These are phyloP conservation scores for Lytechinus pictus DNA, from an alignment of 35 echinoderm and acorn worm genomes.

Conservation along the genomic window DNA sequence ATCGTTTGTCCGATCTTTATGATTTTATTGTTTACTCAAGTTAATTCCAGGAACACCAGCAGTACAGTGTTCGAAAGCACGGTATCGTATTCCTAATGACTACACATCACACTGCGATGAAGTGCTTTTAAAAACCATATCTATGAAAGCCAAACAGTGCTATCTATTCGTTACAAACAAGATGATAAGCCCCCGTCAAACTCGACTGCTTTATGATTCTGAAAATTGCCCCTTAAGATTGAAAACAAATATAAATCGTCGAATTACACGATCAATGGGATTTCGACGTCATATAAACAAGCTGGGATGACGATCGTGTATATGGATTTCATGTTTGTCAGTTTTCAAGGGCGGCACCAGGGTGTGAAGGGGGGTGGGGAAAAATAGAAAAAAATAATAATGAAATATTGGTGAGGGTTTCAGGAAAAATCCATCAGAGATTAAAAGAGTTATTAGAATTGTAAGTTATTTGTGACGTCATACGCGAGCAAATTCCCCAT, in stretches of 20 bases:
- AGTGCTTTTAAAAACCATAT: slow-evolving; percentile 4
- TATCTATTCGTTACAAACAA: not conserved
- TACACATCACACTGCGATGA: not conserved
- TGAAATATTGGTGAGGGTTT: too few relatives aligned
- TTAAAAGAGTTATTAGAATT: too few relatives aligned
- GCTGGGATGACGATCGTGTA: not conserved
- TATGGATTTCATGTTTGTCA: not conserved
- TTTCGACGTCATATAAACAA: not conserved
- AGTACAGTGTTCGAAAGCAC: too few relatives aligned
- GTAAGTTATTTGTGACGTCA: too few relatives aligned
- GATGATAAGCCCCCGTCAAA: not conserved
- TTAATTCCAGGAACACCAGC: too few relatives aligned
- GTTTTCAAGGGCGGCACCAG: not conserved
- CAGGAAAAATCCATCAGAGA: too few relatives aligned
- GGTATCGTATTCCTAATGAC: not conserved
- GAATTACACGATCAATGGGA: not conserved
- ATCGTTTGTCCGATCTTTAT: too few relatives aligned
- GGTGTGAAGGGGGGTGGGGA: too few relatives aligned
- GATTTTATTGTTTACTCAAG: too few relatives aligned
- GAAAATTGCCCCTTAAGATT: not conserved
- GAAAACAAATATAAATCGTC: not conserved
- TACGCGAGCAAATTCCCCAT: too few relatives aligned
- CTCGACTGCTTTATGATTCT: not conserved
- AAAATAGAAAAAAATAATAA: too few relatives aligned
- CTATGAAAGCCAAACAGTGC: not conserved